These are phyloP conservation scores for Lasius platythorax DNA, from an alignment of 2,888 invertebrate genomes.

Conservation along the genomic window DNA sequence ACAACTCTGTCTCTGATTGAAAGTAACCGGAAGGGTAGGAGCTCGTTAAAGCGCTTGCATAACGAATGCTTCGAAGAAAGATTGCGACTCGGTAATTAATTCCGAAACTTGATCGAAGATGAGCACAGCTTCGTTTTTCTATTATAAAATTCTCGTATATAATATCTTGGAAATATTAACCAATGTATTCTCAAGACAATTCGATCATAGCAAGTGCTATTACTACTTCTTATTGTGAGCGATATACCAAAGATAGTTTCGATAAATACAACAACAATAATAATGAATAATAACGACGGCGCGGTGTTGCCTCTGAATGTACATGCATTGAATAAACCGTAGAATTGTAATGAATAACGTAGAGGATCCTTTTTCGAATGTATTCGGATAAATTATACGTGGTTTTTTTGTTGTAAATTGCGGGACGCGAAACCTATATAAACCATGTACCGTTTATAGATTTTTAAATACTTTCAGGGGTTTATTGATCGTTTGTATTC, in stretches of 20 bases:
- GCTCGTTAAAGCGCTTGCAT: conserved; percentile 74
- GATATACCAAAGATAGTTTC: not conserved
- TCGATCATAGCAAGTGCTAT: conserved; percentile 23
- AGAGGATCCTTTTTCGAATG: conserved; percentile 7
- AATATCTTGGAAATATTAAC: conserved; percentile 50
- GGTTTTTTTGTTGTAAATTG: conserved; percentile 63
- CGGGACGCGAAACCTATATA: conserved; percentile 62
- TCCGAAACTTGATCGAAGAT: conserved; percentile 69
- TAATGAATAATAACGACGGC: conserved; percentile 24
- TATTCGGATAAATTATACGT: conserved; percentile 49
- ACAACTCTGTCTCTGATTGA: conserved; percentile 50
- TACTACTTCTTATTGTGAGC: conserved; percentile 12
- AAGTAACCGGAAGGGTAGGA: conserved; percentile 50
- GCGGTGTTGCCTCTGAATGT: not conserved
- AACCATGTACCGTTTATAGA: conserved; percentile 64
- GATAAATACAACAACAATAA: conserved; percentile 34
- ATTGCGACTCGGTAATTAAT: conserved; percentile 68
- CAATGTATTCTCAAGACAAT: conserved; percentile 49
- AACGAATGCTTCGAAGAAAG: conserved; percentile 70
- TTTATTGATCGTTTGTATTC: conserved; percentile 58
- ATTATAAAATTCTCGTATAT: conserved; percentile 44
- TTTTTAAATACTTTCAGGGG: conserved; percentile 65
- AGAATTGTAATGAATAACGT: conserved; percentile 7
- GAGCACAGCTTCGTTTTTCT: conserved; percentile 59
- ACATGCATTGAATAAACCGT: not conserved